A percentile compares a stretch with the other conserved stretches of the same genome.
phyloP scores from a whole-genome alignment of 2,797 vertebrate species.

The Myotis pilosus region DNA sequence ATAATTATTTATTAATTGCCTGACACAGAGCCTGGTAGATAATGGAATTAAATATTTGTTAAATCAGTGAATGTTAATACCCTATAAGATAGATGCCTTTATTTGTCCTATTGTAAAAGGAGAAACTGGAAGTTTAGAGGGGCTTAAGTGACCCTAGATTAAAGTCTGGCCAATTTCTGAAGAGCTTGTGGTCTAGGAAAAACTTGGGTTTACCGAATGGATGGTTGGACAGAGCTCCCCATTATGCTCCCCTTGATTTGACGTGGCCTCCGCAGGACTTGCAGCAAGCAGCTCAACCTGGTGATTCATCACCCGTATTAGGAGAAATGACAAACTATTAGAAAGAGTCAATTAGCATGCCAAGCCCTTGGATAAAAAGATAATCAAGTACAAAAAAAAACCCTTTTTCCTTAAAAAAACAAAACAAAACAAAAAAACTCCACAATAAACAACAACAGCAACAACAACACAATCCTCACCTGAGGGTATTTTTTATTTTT shows the following conservation, averaged over 20 bases:
- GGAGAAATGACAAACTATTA: conserved; percentile 42
- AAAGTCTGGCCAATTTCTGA: neutral
- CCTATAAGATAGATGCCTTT: neutral
- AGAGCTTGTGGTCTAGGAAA: neutral
- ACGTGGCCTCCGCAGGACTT: neutral
- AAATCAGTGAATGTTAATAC: neutral
- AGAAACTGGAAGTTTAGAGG: neutral
- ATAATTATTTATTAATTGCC: neutral
- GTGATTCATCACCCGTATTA: neutral
- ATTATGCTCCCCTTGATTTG: neutral
- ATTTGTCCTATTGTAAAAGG: neutral
- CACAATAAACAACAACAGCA: no score
- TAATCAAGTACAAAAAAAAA: neutral
- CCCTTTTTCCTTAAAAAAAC: neutral
- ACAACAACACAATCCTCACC: neutral
- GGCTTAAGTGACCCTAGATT: neutral
- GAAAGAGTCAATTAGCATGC: neutral
- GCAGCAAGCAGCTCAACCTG: neutral
- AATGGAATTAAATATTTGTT: conserved; percentile 8
- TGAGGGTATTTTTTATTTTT: neutral
- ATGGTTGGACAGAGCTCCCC: neutral
- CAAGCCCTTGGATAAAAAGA: neutral
- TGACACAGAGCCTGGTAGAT: neutral
- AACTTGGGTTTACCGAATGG: neutral
- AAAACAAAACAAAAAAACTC: neutral